Evolutionary conservation across 2,888 invertebrate genomes (phyloP), one percentile per base, ranked within the genome.

Genomic region (Sabellastarte sp.): DNA sequence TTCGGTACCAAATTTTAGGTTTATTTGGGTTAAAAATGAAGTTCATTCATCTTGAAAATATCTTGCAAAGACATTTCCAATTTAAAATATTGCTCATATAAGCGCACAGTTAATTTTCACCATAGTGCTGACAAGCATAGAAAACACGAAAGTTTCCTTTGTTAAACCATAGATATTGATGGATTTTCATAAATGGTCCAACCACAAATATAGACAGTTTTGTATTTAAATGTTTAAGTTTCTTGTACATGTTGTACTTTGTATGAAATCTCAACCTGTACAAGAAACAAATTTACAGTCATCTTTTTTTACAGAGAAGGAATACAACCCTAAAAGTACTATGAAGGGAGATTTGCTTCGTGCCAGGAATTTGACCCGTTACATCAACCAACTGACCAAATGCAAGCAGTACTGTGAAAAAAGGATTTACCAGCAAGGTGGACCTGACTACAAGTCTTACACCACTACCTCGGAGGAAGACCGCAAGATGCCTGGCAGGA

Each of bases 281-380:
- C n/a, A n/a, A n/a, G n/a, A n/a, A n/a, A n/a, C n/a, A n/a, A n/a
- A n/a, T n/a, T n/a, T n/a, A n/a, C n/a, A n/a, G n/a, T 57, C 15
- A 29, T 59, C 4, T 32, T 28, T 2, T 32, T 57, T 60, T 73
- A 3, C 68, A 82, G 91, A 91, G 57, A 85, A 85, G 59, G 84
- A 87, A n/a, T 79, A 84, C 55, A 86, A 87, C n/a, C 89, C 72
- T 85, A 86, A 86, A 68, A 84, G 86, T 59, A 83, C 85, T 31
- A 88, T 90, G 61, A 90, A 93, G 74, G 90, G 92, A 32, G 93
- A 94, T 79, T 86, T 91, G 51, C 73, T 86, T 24, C 84, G 93
- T 76, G 91, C 92, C 0, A 90, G 90, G 73, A 92, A 94, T 80
- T 84, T 95, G 15, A 91, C 90, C 80, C 87, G 91, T 74, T 94